Conservation (phyloP, 2,113 vertebrate species). For the Indri indri region DNA sequence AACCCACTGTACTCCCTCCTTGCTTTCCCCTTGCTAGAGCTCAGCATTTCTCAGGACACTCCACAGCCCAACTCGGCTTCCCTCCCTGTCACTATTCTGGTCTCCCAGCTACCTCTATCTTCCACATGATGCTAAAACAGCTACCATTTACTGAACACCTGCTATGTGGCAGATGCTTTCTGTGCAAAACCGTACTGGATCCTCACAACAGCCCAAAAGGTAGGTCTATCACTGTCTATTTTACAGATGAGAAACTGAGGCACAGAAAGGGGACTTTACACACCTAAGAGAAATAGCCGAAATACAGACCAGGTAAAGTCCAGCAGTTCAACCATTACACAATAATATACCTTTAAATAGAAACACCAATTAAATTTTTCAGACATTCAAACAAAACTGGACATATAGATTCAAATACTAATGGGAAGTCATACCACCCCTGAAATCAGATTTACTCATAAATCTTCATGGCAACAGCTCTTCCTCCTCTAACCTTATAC, state of each 20-base stretch:
- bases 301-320: background rate
- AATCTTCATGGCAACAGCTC: background rate
- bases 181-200: background rate
- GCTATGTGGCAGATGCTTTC: background rate
- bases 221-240: background rate
- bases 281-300: background rate
- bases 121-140: background rate
- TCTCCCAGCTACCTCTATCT: background rate
- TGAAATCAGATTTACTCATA: background rate
- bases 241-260: background rate
- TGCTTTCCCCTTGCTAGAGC: background rate
- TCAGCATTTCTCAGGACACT: background rate
- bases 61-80: background rate
- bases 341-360: background rate
- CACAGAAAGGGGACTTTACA: background rate
- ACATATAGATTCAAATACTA: background rate
- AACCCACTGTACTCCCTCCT: accelerated
- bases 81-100: background rate
- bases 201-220: background rate
- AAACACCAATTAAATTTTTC: background rate
- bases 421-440: background rate
- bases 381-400: background rate
- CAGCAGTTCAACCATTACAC: background rate
- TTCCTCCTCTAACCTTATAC: background rate
- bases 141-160: background rate